Conservation (phyloP, 2,797 vertebrate species). For the Thalassophryne amazonica region DNA sequence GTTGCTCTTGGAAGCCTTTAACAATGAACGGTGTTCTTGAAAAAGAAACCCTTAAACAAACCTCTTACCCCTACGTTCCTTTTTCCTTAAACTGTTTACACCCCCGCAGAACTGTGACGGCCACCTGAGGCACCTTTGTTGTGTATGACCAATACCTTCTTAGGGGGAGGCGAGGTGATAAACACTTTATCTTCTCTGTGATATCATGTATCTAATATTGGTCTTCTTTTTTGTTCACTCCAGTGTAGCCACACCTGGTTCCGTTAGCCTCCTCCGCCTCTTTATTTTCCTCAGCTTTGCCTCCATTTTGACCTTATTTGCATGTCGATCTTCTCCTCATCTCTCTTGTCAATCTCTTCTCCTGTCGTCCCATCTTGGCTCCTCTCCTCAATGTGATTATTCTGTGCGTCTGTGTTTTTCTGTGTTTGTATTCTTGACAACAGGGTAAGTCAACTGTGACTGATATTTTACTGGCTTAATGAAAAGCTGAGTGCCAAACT, state of each 20-base stretch:
- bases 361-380: slow-evolving; percentile 33
- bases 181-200: slow-evolving; percentile 21
- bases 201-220: slow-evolving; percentile 1
- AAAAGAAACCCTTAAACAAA: slow-evolving; percentile 42
- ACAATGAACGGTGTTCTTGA: slow-evolving; percentile 63
- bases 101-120: slow-evolving; percentile 72
- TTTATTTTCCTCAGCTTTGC: neutral
- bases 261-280: neutral
- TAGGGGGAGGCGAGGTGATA: slow-evolving; percentile 35
- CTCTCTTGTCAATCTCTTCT: slow-evolving; percentile 9
- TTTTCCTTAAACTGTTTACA: slow-evolving; percentile 74
- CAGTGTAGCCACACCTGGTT: neutral
- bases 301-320: neutral
- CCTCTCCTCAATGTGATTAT: slow-evolving; percentile 63
- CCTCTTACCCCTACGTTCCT: slow-evolving; percentile 45
- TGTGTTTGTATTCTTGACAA: slow-evolving; percentile 79
- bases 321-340: slow-evolving; percentile 5
- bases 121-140: slow-evolving; percentile 50
- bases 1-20: slow-evolving; percentile 72
- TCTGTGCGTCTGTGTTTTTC: slow-evolving; percentile 71
- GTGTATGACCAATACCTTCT: slow-evolving; percentile 55
- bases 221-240: neutral
- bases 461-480: slow-evolving; percentile 74
- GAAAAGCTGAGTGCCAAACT: slow-evolving; percentile 80
- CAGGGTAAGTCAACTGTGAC: slow-evolving; percentile 82